phyloP scores from a whole-genome alignment of 2,888 invertebrate genomes.

The Itoplectis maculator region DNA sequence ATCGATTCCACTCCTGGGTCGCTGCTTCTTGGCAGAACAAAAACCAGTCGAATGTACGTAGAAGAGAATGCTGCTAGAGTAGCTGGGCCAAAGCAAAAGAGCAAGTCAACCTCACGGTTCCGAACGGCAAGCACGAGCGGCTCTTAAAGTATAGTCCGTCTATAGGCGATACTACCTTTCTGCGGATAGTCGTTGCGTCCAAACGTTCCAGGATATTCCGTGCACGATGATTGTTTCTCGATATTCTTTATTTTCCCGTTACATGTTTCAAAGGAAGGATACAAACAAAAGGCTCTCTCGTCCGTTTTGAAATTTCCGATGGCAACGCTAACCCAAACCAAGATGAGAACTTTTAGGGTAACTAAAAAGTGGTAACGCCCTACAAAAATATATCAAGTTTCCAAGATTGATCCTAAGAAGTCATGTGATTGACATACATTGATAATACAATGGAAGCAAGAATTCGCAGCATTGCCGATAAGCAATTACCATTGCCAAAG shows the following conservation, averaged over 20 bases:
- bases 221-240: constrained; percentile 36
- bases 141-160: constrained; percentile 19
- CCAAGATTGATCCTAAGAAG: background rate
- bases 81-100: constrained; percentile 17
- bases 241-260: constrained; percentile 24
- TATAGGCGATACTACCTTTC: background rate
- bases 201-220: constrained; percentile 23
- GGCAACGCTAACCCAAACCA: background rate
- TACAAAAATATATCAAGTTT: background rate
- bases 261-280: background rate
- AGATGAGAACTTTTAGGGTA: background rate
- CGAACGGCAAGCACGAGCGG: constrained; percentile 21
- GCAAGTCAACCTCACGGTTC: constrained; percentile 26
- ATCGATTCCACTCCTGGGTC: constrained; percentile 19
- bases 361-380: background rate
- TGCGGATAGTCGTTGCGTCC: background rate
- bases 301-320: background rate
- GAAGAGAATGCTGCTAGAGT: constrained; percentile 1
- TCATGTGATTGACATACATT: background rate
- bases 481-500: constrained; percentile 70
- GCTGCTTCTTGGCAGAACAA: constrained; percentile 16
- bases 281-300: background rate
- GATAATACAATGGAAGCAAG: constrained; percentile 65
- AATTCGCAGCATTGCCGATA: constrained; percentile 69
- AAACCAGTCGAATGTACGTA: constrained; percentile 1